Evolutionary conservation across 1,140 invertebrate species (phyloP).

Genomic region (Andrena cerasifolii): DNA sequence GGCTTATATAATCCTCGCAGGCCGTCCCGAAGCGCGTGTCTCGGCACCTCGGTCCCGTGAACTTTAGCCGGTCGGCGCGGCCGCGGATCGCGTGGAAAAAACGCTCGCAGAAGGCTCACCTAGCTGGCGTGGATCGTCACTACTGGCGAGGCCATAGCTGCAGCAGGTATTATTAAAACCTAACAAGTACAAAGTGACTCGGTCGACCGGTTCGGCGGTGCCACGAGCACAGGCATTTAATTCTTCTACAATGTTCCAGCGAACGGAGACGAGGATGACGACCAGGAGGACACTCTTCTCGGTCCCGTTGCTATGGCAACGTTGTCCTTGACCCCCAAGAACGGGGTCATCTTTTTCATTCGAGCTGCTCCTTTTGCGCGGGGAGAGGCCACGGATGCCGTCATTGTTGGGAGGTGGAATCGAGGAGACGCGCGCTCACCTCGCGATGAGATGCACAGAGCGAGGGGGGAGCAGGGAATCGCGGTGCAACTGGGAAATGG

Average conservation of each 20-base stretch:
- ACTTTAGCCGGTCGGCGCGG: conserved; percentile 18
- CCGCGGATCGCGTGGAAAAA: conserved; percentile 14
- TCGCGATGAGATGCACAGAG: neutral
- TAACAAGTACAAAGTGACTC: conserved; percentile 70
- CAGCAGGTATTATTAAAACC: conserved; percentile 70
- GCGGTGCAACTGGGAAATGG: too few species aligned
- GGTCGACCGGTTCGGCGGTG: conserved; percentile 68
- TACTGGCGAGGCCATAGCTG: conserved; percentile 50
- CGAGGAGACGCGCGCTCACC: neutral
- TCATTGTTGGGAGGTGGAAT: conserved; percentile 38
- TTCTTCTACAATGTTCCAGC: conserved; percentile 64
- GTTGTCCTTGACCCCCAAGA: conserved; percentile 56
- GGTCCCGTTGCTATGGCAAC: conserved; percentile 60
- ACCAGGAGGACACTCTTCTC: conserved; percentile 50
- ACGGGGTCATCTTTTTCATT: conserved; percentile 50
- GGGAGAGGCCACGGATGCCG: conserved; percentile 13
- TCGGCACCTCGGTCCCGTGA: conserved; percentile 12
- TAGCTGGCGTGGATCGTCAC: conserved; percentile 58
- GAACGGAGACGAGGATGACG: conserved; percentile 47
- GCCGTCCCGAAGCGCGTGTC: neutral
- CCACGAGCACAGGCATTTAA: conserved; percentile 68
- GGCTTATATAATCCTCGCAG: neutral
- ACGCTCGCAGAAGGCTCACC: conserved; percentile 34
- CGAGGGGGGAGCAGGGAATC: neutral
- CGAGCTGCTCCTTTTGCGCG: conserved; percentile 4